Conservation (phyloP, 2,797 vertebrate genomes). For the Zenarchopterus dispar region DNA sequence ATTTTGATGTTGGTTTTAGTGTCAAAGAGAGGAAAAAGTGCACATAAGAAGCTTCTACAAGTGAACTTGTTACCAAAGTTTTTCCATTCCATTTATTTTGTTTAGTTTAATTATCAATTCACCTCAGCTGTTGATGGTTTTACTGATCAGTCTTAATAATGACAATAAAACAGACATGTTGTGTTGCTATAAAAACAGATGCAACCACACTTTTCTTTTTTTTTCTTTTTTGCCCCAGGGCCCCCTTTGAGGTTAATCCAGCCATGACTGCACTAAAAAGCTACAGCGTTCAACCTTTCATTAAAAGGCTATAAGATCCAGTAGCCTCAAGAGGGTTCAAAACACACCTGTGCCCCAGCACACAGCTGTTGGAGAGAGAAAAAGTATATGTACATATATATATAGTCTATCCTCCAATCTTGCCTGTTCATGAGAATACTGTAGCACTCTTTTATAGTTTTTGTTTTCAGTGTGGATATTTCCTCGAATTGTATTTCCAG, state of each 20-base stretch:
- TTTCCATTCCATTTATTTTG: conserved; percentile 19
- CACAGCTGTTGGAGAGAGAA: conserved; percentile 53
- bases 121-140: conserved; percentile 3
- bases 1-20: neutral
- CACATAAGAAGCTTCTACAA: neutral
- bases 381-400: neutral
- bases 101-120: conserved; percentile 15
- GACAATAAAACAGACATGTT: conserved; percentile 16
- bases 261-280: conserved; percentile 21
- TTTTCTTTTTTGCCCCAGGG: neutral
- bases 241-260: conserved; percentile 25
- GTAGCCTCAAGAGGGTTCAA: conserved; percentile 40
- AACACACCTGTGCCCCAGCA: conserved; percentile 64
- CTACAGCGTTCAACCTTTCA: conserved; percentile 39
- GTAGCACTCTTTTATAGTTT: neutral
- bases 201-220: conserved; percentile 4
- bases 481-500: neutral
- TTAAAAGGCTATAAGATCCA: conserved; percentile 48
- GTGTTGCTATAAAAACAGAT: conserved; percentile 6
- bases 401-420: neutral
- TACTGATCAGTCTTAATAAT: neutral
- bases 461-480: neutral
- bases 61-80: neutral
- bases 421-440: neutral
- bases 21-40: neutral